Evolutionary conservation across 2,113 vertebrate species (phyloP).

Genomic region (Myrmecophaga tridactyla): DNA sequence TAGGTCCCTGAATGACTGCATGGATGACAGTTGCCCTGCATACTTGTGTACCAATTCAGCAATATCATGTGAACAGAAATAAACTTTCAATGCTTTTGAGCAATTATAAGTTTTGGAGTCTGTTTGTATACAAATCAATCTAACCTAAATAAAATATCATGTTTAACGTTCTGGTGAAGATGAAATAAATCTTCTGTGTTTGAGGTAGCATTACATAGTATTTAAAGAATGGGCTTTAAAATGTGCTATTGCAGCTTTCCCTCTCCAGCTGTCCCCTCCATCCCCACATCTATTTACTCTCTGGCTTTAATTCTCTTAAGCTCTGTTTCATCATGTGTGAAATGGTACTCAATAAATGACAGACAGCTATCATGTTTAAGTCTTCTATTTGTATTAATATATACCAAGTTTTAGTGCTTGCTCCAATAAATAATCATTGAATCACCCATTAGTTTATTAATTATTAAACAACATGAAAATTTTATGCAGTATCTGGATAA

Average conservation of each 20-base stretch:
- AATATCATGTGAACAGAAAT: neutral
- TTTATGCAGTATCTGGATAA: neutral
- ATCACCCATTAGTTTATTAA: neutral
- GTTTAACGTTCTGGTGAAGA: neutral
- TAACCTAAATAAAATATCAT: neutral
- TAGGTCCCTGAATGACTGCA: neutral
- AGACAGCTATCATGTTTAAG: neutral
- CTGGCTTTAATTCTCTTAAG: neutral
- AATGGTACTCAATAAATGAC: neutral
- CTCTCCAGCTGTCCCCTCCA: fast-evolving
- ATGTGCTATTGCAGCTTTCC: neutral
- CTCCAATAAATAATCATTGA: neutral
- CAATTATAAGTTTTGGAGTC: neutral
- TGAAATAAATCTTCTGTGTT: neutral
- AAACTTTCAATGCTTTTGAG: neutral
- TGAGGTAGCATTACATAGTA: neutral
- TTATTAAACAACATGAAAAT: neutral
- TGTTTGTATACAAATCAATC: neutral
- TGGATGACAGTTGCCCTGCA: neutral
- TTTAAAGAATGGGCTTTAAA: neutral
- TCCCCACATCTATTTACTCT: neutral
- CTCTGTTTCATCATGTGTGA: neutral
- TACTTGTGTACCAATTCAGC: neutral
- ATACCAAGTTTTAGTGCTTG: neutral
- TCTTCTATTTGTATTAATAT: neutral